These are phyloP conservation scores for Ricordea florida DNA, from an alignment of 92 coral and sea anemone species.

Conservation along the genomic window DNA sequence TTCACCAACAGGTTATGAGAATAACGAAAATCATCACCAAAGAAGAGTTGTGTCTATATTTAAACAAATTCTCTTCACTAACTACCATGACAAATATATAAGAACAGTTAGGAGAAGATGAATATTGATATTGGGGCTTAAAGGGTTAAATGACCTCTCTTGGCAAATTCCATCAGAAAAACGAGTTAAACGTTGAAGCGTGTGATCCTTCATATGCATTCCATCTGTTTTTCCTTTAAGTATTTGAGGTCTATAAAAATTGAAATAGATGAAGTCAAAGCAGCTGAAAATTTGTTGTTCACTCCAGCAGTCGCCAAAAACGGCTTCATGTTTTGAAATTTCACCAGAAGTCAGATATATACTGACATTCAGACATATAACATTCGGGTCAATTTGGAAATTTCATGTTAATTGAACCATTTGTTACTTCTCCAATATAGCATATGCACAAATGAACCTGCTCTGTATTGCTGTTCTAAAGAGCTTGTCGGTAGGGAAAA, in stretches of 20 bases:
- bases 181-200: not conserved
- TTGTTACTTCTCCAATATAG: too few relatives aligned
- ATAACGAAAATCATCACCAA: too few relatives aligned
- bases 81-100: too few relatives aligned
- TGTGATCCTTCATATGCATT: not conserved
- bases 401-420: too few relatives aligned
- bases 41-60: too few relatives aligned
- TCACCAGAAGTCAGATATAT: not conserved
- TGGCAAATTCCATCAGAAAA: not conserved
- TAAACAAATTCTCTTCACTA: too few relatives aligned
- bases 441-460: too few relatives aligned
- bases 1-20: too few relatives aligned
- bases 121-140: too few relatives aligned
- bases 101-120: too few relatives aligned
- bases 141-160: not conserved
- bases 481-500: not conserved
- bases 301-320: not conserved
- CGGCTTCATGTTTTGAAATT: conserved; percentile 14
- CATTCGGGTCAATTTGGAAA: not conserved
- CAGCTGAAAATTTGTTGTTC: not conserved
- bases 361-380: not conserved
- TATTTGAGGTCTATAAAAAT: too few relatives aligned
- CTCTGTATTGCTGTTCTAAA: too few relatives aligned
- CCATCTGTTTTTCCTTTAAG: not conserved
- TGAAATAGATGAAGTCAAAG: not conserved